Base-by-base conservation (phyloP, 1,140 invertebrate species). In the Lordiphosa collinella region DNA sequence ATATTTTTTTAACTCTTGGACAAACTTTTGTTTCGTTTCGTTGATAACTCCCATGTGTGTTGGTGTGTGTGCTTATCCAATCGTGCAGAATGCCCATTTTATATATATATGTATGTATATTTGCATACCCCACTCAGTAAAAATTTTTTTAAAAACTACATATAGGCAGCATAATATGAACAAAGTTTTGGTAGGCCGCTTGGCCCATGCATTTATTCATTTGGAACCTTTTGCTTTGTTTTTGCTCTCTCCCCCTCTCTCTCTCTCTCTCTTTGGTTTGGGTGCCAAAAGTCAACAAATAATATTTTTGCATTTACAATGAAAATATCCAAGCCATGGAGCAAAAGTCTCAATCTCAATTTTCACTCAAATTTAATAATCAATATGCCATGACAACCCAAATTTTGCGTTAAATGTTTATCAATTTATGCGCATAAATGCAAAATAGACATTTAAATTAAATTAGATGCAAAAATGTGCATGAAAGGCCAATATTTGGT, bases 401-500 rank as follows among this genome's bases (percentile, higher is more conserved):
- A 46, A 60, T 48, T 53, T 55, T 79, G 57, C 61, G 40, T 51
- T 31, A 48, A 37, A 66, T 85, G 72, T 62, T 82, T 60, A 84
- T 78, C 68, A 78, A 84, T 82, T 78, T 82, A 85, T 84, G 73
- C 25, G 25, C 79, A 85, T 50, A 78, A 78, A 78, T 72, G 78
- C 78, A 84, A 82, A 82, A 84, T 82, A 73, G 78, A 84, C 78
- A 82, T 82, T 82, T 82, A 85, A 82, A 78, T 78, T 66, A 78
- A 79, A 78, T 69, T 62, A 72, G 66, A 71, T 75, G 65, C 72
- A 84, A 84, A 44, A 44, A 29, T 8, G 25, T 29, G 25, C 25
- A 29, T 8, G 12, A 44, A 44, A 29, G 22, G 22, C 22, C 67
- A 78, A 84, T 52, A 50, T 4, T 38, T 40, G 25, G 25, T 29